Evolutionary conservation across 2,888 invertebrate species (phyloP), one percentile per base, ranked within the genome.

Genomic region (Metellina segmentata): DNA sequence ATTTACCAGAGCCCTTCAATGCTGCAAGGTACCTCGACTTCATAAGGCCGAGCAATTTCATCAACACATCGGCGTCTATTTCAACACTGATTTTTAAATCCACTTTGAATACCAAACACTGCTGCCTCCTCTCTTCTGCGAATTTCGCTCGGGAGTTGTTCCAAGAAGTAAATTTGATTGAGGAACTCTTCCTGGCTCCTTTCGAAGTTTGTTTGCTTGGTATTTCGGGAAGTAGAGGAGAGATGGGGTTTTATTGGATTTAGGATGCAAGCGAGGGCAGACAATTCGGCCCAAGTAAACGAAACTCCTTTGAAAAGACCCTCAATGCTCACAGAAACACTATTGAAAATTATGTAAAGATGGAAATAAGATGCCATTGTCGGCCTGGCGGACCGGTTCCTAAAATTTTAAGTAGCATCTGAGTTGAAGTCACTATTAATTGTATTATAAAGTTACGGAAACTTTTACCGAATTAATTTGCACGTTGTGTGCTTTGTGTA

Each of bases 151-250:
- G 34, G 34, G 34, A 34, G 34, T 34, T 34, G 16, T 51, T 85
- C 48, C 13, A n/a, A 53, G 52, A 74, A 85, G 53, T 11, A 85
- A 85, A 85, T 53, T 83, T 83, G 83, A 83, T 85, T 85, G 83
- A 74, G 16, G 20, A 19, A 53, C 20, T 82, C 51, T 9, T 53
- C 0, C 20, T 4, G 52, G 34, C 34, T 71, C 5, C 19, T 71
- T 7, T 11, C 48, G 83, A 6, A 72, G 83, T 83, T 53, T 85
- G 74, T 74, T 74, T 72, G 48, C 52, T 53, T 49, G 11, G 1
- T 53, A 5, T 16, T 20, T 11, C 13, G 71, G 19, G 81, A 16
- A 13, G 49, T 81, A 81, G 48, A 70, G 11, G 52, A 82, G 49
- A 1, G 34, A 61, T 20, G 72, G 4, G 8, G n/a, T 61, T 74